Evolutionary conservation across 2,113 vertebrate species (phyloP).

Genomic region (Nettapus auritus): DNA sequence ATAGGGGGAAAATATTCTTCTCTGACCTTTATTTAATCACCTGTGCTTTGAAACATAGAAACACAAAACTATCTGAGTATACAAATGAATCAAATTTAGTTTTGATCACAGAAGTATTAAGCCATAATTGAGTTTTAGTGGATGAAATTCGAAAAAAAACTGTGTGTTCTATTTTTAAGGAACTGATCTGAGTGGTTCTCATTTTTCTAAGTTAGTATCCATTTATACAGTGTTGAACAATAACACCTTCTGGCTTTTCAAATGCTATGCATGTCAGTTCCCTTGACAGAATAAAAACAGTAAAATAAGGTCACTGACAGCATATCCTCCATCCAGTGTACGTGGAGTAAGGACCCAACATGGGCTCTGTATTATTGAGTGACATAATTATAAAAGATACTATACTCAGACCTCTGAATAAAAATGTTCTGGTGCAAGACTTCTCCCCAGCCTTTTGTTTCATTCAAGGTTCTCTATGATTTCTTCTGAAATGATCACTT

Average conservation of each 20-base stretch:
- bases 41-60: background rate
- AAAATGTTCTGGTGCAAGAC: slow-evolving; percentile 33
- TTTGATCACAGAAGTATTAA: slow-evolving; percentile 7
- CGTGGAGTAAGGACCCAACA: slow-evolving; percentile 32
- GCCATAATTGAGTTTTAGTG: slow-evolving; percentile 20
- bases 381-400: slow-evolving; percentile 62
- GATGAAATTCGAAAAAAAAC: slow-evolving; percentile 44
- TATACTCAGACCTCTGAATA: slow-evolving; percentile 51
- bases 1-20: background rate
- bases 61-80: background rate
- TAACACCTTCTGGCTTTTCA: slow-evolving; percentile 63
- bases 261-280: slow-evolving; percentile 67
- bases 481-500: slow-evolving; percentile 40
- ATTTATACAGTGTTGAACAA: slow-evolving; percentile 56
- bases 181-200: slow-evolving; percentile 38
- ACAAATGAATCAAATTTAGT: background rate
- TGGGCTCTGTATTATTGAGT: slow-evolving; percentile 55
- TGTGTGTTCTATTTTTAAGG: slow-evolving; percentile 36
- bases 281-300: slow-evolving; percentile 67
- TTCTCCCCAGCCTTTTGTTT: slow-evolving; percentile 24
- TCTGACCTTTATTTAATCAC: background rate
- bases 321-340: slow-evolving; percentile 43
- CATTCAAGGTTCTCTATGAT: slow-evolving; percentile 14
- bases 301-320: slow-evolving; percentile 63
- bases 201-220: slow-evolving; percentile 63